Evolutionary conservation across 2,888 invertebrate genomes (phyloP), one percentile per base, ranked within the genome.

Genomic region (Troides aeacus): DNA sequence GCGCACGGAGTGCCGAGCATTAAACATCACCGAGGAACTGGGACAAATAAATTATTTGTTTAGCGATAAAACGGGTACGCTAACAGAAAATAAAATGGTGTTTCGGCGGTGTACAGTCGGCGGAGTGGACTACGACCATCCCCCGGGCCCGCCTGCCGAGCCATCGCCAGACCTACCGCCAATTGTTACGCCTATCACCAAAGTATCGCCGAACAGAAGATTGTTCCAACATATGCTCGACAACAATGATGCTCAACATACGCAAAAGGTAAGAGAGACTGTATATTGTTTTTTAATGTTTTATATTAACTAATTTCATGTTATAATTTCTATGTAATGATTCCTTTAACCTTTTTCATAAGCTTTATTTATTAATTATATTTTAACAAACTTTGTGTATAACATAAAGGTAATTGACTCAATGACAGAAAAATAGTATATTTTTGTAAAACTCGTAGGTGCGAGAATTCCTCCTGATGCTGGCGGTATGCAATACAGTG

Each of bases 11-110:
- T 99, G 99, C 85, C 95, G 98, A 58, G 98, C 99, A 59, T 94
- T 98, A 82, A 99, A 99, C 86, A 99, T 99, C 74, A 98, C 99
- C 0, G 99, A 99, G 87, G 99, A 99, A 89, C 94, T 99, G 77
- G 99, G 99, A 1, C 99, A 99, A 92, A 95, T 95, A 75, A 85
- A 84, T 74, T 99, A 99, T 82, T 94, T 99, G 74, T 99, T 99
- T 90, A 98, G 97, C 15, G 99, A 99, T 86, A 99, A 99, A 91
- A 99, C 99, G 1, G 99, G 99, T 8, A 99, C 99, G 2, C 91
- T 99, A 69, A 99, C 99, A 0, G 99, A 99, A 89, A 99, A 99
- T 87, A 96, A 97, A 87, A 99, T 99, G 99, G 94, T 98, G 81
- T 99, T 99, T 88, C 95, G 97, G 69, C 94, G 97, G 64, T 99